phyloP scores from a whole-genome alignment of 2,797 vertebrate species.

The Thunnus albacares region DNA sequence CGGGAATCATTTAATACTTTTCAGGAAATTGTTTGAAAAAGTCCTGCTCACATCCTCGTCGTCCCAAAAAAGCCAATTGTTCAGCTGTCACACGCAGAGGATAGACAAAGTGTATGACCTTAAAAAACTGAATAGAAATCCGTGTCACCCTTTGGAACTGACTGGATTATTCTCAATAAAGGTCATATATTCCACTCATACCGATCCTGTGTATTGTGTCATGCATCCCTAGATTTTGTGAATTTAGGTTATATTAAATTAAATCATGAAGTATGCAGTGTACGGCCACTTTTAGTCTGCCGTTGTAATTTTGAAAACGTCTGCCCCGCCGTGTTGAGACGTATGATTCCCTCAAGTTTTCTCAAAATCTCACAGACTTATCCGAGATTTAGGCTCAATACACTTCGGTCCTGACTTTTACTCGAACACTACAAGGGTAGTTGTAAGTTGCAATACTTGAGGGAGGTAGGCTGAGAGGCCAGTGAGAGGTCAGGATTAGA shows the following conservation, averaged over 20 bases:
- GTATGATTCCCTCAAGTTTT: neutral
- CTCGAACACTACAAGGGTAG: neutral
- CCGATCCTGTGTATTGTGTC: neutral
- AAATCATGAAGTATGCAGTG: no score
- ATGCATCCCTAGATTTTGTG: neutral
- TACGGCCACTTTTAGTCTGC: neutral
- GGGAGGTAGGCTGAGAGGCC: slow-evolving; percentile 21
- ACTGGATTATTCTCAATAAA: neutral
- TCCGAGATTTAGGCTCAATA: neutral
- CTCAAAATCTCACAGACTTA: neutral
- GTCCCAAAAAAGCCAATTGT: slow-evolving; percentile 93
- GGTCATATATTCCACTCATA: neutral
- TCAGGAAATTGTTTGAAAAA: neutral
- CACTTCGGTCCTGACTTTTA: slow-evolving; percentile 22
- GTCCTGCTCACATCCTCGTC: slow-evolving; percentile 93
- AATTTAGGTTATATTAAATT: no score
- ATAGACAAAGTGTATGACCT: no score
- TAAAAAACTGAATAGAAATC: neutral
- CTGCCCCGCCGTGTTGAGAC: no score
- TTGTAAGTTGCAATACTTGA: slow-evolving; percentile 28
- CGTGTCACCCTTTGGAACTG: neutral
- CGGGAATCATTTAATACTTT: neutral
- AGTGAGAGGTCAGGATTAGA: slow-evolving; percentile 50
- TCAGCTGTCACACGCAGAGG: slow-evolving; percentile 85
- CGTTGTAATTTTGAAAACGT: neutral